Percentiles rank a stretch among this genome's conserved stretches.
Evolutionary conservation across 2,797 vertebrate genomes (phyloP).

Genomic region (Protonibea diacanthus): DNA sequence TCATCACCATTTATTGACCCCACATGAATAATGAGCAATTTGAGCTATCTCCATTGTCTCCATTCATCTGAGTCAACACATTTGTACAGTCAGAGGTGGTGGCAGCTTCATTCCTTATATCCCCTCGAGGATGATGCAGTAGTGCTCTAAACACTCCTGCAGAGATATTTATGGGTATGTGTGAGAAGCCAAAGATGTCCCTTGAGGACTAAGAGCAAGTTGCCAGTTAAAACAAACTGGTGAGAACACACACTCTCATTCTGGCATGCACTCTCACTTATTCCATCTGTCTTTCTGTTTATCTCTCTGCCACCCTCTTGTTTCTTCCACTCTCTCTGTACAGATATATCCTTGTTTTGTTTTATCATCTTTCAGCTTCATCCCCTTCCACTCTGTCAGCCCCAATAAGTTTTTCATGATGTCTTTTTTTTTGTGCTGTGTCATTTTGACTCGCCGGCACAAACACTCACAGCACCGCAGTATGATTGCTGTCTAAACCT

Average conservation of each 20-base stretch:
- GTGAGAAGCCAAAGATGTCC: constrained; percentile 55
- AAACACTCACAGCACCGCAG: constrained; percentile 15
- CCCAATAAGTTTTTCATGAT: constrained; percentile 15
- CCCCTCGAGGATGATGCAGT: constrained; percentile 44
- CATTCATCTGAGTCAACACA: constrained; percentile 66
- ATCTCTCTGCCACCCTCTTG: constrained; percentile 27
- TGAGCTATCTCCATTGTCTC: constrained; percentile 27
- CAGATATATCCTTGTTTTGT: constrained; percentile 8
- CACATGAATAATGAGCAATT: constrained; percentile 28
- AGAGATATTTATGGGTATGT: constrained; percentile 63
- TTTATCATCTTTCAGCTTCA: constrained; percentile 29
- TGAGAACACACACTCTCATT: constrained; percentile 54
- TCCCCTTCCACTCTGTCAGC: constrained; percentile 16
- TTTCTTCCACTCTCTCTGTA: constrained; percentile 3
- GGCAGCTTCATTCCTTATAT: constrained; percentile 47
- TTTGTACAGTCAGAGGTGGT: constrained; percentile 54
- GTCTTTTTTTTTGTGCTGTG: constrained; percentile 31
- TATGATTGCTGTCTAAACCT: constrained; percentile 7
- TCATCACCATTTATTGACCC: constrained; percentile 37
- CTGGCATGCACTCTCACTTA: constrained; percentile 35
- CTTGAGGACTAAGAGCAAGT: constrained; percentile 30
- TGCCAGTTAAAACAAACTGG: constrained; percentile 31
- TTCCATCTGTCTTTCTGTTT: constrained; percentile 47
- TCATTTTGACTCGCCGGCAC: constrained; percentile 29
- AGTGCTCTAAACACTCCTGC: constrained; percentile 41